Base-by-base conservation (phyloP, 2,888 invertebrate genomes). In the Xestia ashworthii region DNA sequence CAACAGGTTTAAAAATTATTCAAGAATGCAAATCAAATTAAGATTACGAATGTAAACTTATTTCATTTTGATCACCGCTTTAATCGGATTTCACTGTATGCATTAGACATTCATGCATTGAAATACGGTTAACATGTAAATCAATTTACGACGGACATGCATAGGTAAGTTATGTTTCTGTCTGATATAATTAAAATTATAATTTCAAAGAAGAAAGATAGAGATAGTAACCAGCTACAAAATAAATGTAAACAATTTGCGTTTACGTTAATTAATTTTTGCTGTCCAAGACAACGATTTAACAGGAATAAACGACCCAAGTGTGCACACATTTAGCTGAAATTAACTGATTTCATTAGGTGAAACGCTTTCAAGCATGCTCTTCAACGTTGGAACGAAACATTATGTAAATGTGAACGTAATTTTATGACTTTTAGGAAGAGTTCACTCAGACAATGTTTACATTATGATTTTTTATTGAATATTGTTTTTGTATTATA, bases 111-210 rank as follows among this genome's bases (percentile, higher is more conserved):
- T 84, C 70, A 67, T 80, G 74, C 70, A 67, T 69, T 73, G 73
- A 71, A 84, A 84, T 65, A 74, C 71, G 67, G 66, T 74, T 78
- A 74, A 62, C n/a, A 76, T 78, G 64, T 64, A 70, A 68, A 85
- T 71, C 38, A 62, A 70, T 62, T 53, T 41, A 70, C 32, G 11
- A 70, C 32, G 11, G 60, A 62, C 73, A 65, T 72, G 58, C 64
- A 32, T 80, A 65, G 38, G 19, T 46, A 41, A 68, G 50, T n/a
- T 22, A 82, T 25, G 22, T 66, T 50, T 32, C 25, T 60, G 58
- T 72, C 58, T 16, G 16, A 48, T 58, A 14, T 16, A 58, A 68
- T 64, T 79, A n/a, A 50, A 55, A 67, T 25, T 22, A 19, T 12
- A 60, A 41, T 67, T 44, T 9, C 3, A 79, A 69, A 65, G n/a